phyloP scores from a whole-genome alignment of 2,113 vertebrate genomes.

The Piaya cayana region DNA sequence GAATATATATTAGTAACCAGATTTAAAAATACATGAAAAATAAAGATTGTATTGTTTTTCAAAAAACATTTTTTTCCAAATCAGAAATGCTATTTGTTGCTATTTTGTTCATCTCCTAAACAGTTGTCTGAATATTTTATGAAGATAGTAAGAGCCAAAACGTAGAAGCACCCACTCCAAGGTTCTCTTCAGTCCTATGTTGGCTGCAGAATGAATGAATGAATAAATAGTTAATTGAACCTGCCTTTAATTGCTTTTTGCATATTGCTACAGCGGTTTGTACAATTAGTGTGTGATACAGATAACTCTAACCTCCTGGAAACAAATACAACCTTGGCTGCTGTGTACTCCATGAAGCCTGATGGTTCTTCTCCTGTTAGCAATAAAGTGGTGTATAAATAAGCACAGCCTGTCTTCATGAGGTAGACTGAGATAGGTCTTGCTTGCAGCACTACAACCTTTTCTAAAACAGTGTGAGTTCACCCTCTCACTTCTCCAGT shows the following conservation, averaged over 20 bases:
- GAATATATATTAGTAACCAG: not conserved
- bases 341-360: not conserved
- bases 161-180: not conserved
- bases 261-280: not conserved
- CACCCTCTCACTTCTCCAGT: not conserved
- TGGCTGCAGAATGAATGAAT: not conserved
- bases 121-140: not conserved
- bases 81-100: not conserved
- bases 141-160: not conserved
- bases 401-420: not conserved
- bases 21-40: not conserved
- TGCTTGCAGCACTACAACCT: not conserved
- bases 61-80: not conserved
- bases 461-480: fast-evolving
- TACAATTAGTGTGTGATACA: not conserved
- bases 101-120: not conserved
- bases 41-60: not conserved
- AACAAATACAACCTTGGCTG: not conserved
- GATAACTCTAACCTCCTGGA: not conserved
- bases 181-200: not conserved
- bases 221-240: not conserved
- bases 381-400: not conserved
- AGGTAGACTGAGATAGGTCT: not conserved
- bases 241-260: not conserved
- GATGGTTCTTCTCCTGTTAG: not conserved